These are phyloP conservation scores for Tursiops truncatus DNA, from an alignment of 2,113 vertebrate genomes.

Conservation along the genomic window DNA sequence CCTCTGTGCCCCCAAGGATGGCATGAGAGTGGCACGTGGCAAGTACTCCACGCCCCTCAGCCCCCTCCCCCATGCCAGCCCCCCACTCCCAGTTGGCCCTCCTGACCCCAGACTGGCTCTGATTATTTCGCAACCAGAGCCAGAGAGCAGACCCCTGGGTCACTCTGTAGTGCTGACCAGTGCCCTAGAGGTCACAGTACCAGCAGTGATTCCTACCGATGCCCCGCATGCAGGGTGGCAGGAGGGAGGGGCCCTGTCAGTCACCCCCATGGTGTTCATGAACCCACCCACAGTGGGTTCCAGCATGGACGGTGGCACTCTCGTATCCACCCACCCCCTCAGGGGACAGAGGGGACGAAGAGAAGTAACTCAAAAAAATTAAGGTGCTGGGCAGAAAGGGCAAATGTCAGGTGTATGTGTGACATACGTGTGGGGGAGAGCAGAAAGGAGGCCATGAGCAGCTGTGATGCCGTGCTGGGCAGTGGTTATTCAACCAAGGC, in stretches of 20 bases:
- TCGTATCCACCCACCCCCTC: neutral
- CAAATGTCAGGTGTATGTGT: neutral
- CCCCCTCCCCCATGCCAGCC: rapidly evolving
- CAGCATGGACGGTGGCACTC: neutral
- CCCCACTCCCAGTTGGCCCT: neutral
- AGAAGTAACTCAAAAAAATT: neutral
- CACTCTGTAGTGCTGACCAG: neutral
- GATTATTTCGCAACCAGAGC: neutral
- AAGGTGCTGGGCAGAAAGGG: neutral
- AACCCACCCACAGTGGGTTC: neutral
- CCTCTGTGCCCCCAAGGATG: neutral
- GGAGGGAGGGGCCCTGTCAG: neutral
- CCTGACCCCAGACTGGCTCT: neutral
- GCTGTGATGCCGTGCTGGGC: neutral
- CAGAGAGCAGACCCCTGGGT: neutral
- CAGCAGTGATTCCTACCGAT: neutral
- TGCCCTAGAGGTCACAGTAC: neutral
- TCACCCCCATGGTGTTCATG: neutral
- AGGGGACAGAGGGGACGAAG: neutral
- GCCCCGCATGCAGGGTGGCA: neutral
- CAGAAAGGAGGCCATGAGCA: neutral
- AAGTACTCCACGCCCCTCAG: neutral
- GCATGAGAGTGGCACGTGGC: neutral
- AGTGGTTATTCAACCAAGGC: neutral
- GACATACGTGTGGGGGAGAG: too few species aligned